Evolutionary conservation across 2,113 vertebrate species (phyloP), one percentile per base, ranked within the genome.

Genomic region (Corynorhinus townsendii): DNA sequence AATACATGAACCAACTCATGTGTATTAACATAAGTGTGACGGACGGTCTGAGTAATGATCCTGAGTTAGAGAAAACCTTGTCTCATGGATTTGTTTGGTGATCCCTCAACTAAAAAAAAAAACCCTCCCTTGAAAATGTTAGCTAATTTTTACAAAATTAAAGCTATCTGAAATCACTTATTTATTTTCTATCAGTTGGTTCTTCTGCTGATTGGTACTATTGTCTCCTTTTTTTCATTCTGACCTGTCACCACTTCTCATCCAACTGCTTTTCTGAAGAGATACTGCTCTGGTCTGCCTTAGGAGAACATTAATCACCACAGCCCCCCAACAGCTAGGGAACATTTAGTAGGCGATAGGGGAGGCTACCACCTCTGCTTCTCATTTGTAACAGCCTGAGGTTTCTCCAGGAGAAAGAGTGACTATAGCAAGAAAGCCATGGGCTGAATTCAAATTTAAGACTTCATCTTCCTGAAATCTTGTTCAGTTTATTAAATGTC

Each of bases 401-500:
- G 86, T 95, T 89, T 88, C 86, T 91, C 71, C 40, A 40, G 80
- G 54, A 95, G 87, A 84, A 85, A 77, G 43, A 75, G 33, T 0
- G 0, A 81, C 72, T 75, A 20, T 62, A 83, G 80, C 59, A 28
- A 73, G 89, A 26, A 12, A 93, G 56, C 28, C 77, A 47, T 24
- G 82, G 24, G n/a, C 69, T 90, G 93, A 95, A 95, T 95, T 94
- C 95, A 96, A 75, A 97, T 92, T 8, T 86, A 83, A 90, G 77
- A 71, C 71, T 95, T 90, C 84, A 0, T 90, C 85, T 90, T 86
- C 56, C 86, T 83, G 62, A 91, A 79, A 62, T 75, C 87, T 94
- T 92, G 43, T 84, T 97, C 89, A 20, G 84, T 91, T 97, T 93
- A 96, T 95, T 93, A 95, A 95, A 81, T 88, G 87, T 86, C 87